Percentiles rank a stretch among this genome's conserved stretches.
phyloP scores from a whole-genome alignment of 35 echinoderm and acorn worm species.

The Stichopus chloronotus region DNA sequence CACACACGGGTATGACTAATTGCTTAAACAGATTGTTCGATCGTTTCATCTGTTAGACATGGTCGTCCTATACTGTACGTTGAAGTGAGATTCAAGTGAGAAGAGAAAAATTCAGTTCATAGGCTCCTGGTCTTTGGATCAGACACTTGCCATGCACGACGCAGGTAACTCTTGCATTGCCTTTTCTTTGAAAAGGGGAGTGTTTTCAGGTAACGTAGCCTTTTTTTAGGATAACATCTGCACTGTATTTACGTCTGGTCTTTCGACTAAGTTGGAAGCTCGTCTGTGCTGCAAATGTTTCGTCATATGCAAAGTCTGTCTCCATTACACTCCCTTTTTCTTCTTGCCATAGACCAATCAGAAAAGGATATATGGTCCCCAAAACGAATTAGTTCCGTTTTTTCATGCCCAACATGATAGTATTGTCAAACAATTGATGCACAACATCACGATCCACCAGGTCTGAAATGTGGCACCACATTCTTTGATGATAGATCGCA shows the following conservation, averaged over 20 bases:
- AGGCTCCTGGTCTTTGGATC: no score
- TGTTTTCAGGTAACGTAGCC: no score
- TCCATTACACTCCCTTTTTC: slow-evolving; percentile 6
- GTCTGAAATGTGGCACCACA: background rate
- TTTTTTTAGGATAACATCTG: background rate
- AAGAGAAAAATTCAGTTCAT: no score
- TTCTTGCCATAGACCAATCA: slow-evolving; percentile 14
- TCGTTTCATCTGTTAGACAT: no score
- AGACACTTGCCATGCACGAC: no score
- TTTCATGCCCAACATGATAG: background rate
- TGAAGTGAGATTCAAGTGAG: no score
- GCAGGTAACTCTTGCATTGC: no score
- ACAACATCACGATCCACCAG: background rate
- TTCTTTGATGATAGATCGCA: background rate
- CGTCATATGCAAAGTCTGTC: background rate
- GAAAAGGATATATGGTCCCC: background rate
- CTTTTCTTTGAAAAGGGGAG: no score
- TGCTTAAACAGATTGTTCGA: no score
- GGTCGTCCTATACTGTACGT: no score
- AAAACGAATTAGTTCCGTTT: background rate
- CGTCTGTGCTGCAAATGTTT: background rate
- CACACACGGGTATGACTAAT: no score
- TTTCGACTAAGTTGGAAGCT: background rate
- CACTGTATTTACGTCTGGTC: slow-evolving; percentile 1
- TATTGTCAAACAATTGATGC: background rate